These are phyloP conservation scores for Agonum fuliginosum DNA, from an alignment of 2,888 invertebrate genomes.

Conservation along the genomic window DNA sequence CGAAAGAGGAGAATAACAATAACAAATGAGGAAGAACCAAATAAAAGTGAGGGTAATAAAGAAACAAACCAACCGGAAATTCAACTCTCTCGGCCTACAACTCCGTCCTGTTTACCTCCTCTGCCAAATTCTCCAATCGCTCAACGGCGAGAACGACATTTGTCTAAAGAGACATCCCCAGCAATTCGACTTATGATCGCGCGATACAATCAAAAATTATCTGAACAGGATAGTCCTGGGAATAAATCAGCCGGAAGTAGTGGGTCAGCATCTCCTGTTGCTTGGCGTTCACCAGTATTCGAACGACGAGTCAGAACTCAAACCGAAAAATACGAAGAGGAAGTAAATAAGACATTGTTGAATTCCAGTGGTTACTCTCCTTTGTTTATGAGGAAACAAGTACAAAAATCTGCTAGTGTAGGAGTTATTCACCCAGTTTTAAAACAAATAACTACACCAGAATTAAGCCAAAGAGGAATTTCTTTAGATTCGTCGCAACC, in stretches of 20 bases:
- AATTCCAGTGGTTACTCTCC: constrained; percentile 66
- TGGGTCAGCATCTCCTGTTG: constrained; percentile 79
- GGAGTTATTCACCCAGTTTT: constrained; percentile 66
- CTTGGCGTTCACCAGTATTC: constrained; percentile 79
- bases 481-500: constrained; percentile 31
- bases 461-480: constrained; percentile 45
- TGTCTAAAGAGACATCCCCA: constrained; percentile 80
- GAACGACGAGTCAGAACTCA: constrained; percentile 77
- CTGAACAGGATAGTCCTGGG: constrained; percentile 74
- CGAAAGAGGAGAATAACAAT: constrained; percentile 64
- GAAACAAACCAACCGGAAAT: constrained; percentile 48
- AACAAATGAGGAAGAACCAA: constrained; percentile 59
- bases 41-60: constrained; percentile 43
- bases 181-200: constrained; percentile 83
- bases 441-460: constrained; percentile 70
- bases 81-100: constrained; percentile 41
- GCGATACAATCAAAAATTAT: constrained; percentile 80
- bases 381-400: constrained; percentile 74
- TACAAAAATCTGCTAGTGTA: constrained; percentile 81
- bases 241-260: constrained; percentile 74
- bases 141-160: constrained; percentile 74
- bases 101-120: constrained; percentile 72
- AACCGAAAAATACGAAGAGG: constrained; percentile 73
- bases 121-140: constrained; percentile 77
- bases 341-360: constrained; percentile 69